phyloP scores from a whole-genome alignment of 2,888 invertebrate genomes.

The Ophonus ardosiacus region DNA sequence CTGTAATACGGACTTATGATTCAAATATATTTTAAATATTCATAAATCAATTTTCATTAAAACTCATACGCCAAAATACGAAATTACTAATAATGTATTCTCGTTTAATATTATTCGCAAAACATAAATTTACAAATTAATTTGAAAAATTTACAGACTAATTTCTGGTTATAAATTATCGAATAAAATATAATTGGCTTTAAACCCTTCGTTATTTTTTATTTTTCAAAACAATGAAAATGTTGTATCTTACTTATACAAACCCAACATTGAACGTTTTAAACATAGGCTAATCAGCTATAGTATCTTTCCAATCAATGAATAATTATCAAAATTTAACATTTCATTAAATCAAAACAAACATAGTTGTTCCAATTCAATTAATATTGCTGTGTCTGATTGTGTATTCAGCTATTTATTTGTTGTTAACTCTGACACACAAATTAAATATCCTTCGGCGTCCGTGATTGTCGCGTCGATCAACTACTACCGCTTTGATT shows the following conservation, averaged over 20 bases:
- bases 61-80: too few relatives aligned
- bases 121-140: too few relatives aligned
- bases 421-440: conserved; percentile 9
- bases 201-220: not conserved
- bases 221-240: not conserved
- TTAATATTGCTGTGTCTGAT: conserved; percentile 9
- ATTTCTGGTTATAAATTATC: not conserved
- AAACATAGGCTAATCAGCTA: not conserved
- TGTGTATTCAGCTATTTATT: conserved; percentile 19
- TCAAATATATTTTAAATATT: too few relatives aligned
- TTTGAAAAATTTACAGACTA: too few relatives aligned
- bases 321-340: conserved; percentile 30
- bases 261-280: not conserved
- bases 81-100: too few relatives aligned
- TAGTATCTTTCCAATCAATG: not conserved
- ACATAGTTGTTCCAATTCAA: conserved; percentile 19
- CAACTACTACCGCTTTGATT: not conserved
- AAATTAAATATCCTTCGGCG: conserved; percentile 29
- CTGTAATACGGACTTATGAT: too few relatives aligned
- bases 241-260: not conserved
- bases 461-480: conserved; percentile 10
- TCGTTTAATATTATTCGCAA: too few relatives aligned
- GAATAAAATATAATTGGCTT: not conserved
- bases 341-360: conserved; percentile 31
- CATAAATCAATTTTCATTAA: too few relatives aligned